Conservation (phyloP, 2,888 invertebrate genomes). For the Ypsolopha scabrella region DNA sequence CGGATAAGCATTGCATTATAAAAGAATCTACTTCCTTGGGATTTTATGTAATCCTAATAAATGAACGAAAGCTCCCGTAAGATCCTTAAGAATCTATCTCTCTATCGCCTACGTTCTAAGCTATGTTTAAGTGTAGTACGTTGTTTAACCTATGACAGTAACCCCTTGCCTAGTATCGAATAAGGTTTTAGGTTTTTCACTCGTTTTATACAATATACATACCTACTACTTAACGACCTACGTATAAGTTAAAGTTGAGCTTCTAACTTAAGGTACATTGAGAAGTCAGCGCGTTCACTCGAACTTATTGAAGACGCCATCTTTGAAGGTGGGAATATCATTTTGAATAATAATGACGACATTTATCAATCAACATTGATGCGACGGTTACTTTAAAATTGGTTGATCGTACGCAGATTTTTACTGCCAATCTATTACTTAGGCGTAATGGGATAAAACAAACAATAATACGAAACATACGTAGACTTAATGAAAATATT, state of each 20-base stretch:
- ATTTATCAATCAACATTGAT: neutral
- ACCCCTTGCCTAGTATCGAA: conserved; percentile 55
- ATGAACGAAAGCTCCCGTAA: neutral
- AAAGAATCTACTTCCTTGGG: neutral
- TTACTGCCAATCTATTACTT: conserved; percentile 59
- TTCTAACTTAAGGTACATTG: conserved; percentile 47
- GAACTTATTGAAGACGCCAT: conserved; percentile 13
- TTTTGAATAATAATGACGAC: conserved; percentile 14
- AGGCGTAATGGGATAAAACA: conserved; percentile 23
- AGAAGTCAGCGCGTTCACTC: conserved; percentile 14
- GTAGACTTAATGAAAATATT: conserved; percentile 53
- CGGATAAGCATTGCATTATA: neutral
- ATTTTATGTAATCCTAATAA: neutral
- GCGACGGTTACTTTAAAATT: conserved; percentile 11
- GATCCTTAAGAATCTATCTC: conserved; percentile 17
- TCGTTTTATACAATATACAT: conserved; percentile 67
- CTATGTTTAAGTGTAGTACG: conserved; percentile 64
- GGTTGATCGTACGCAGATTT: conserved; percentile 23
- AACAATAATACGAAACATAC: conserved; percentile 40
- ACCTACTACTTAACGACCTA: conserved; percentile 46
- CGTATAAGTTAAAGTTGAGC: conserved; percentile 67
- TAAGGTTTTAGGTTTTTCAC: conserved; percentile 68
- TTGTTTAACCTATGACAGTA: conserved; percentile 60
- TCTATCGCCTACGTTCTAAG: conserved; percentile 53
- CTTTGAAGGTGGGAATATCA: conserved; percentile 25